Evolutionary conservation across 2,888 invertebrate genomes (phyloP).

Genomic region (Coelopa pilipes): DNA sequence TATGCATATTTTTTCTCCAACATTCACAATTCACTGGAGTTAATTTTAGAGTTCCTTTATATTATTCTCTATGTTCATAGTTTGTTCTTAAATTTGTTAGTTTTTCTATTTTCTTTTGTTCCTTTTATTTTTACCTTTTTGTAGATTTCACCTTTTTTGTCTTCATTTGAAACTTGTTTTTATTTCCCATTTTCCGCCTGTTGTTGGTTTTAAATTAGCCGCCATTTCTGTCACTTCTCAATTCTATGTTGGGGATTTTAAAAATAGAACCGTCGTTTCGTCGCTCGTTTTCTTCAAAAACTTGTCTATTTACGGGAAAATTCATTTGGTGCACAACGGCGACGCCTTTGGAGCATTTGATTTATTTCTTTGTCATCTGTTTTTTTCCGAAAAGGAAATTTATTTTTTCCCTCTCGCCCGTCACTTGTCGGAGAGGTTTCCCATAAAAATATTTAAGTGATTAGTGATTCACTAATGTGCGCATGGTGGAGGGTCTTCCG

Average conservation of each 20-base stretch:
- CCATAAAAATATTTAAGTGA: constrained; percentile 14
- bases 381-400: neutral
- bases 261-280: constrained; percentile 8
- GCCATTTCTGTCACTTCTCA: constrained; percentile 11
- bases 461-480: neutral
- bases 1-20: constrained; percentile 1
- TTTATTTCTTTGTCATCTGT: constrained; percentile 5
- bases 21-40: constrained; percentile 28
- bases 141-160: neutral
- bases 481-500: too few species aligned
- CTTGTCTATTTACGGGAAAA: constrained; percentile 1
- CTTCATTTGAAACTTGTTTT: too few species aligned
- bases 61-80: too few species aligned
- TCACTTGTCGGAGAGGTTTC: neutral
- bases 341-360: neutral
- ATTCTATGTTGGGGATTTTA: neutral
- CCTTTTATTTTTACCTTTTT: neutral
- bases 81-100: too few species aligned
- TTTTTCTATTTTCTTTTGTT: neutral
- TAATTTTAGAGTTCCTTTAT: constrained; percentile 1
- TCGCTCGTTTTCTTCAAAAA: neutral
- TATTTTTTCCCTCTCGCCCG: too few species aligned
- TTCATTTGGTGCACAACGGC: neutral
- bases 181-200: too few species aligned
- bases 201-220: constrained; percentile 1